These are phyloP conservation scores for Hippocampus barbouri DNA, from an alignment of 2,113 vertebrate species.

Conservation along the genomic window DNA sequence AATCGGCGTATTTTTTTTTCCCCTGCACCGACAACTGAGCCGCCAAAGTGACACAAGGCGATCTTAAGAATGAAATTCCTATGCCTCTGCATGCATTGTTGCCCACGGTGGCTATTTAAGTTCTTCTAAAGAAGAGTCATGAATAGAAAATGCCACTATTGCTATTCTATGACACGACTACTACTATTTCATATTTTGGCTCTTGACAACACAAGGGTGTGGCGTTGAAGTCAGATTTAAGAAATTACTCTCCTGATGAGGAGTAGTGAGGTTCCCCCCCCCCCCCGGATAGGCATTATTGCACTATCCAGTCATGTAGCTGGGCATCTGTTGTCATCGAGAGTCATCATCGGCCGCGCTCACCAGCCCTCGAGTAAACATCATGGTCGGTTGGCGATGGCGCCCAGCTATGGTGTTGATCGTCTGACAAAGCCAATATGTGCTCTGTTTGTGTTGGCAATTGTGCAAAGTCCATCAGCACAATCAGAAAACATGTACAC, in stretches of 20 bases:
- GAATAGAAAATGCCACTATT: background rate
- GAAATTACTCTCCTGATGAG: background rate
- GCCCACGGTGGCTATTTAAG: background rate
- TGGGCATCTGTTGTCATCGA: background rate
- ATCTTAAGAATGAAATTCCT: background rate
- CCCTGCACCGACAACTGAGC: background rate
- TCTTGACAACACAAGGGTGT: conserved; percentile 2
- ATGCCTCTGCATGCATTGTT: background rate
- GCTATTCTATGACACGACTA: background rate
- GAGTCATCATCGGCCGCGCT: conserved; percentile 1
- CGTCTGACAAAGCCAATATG: background rate
- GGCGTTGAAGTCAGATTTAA: conserved; percentile 12
- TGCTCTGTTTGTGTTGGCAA: background rate
- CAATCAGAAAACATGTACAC: background rate
- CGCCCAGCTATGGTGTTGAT: background rate
- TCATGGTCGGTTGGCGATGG: background rate
- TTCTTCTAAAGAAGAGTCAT: background rate
- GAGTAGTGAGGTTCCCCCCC: background rate
- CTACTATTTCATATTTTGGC: background rate
- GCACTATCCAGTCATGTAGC: conserved; percentile 12
- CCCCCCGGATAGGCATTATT: conserved; percentile 19
- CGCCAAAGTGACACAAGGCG: background rate
- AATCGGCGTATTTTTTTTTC: background rate
- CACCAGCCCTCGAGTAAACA: conserved; percentile 30
- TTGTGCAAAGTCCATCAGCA: background rate